Evolutionary conservation across 2,113 vertebrate genomes (phyloP).

Genomic region (Phasianus colchicus): DNA sequence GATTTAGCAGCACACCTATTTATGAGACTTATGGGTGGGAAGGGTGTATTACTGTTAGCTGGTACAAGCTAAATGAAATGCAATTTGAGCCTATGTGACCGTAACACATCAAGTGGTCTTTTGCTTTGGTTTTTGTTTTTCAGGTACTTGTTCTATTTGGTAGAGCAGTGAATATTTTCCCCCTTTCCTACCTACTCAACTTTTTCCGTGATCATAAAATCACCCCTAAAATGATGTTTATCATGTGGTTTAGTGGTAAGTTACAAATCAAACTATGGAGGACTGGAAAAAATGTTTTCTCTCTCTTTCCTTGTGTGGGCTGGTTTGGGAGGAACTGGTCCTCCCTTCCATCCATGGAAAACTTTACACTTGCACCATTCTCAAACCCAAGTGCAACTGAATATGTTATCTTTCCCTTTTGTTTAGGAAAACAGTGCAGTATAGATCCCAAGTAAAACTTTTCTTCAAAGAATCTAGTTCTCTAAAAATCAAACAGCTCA

Average conservation of each 20-base stretch:
- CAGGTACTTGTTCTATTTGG: conserved; percentile 95
- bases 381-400: neutral
- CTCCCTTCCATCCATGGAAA: neutral
- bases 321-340: neutral
- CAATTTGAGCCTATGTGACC: accelerated
- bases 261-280: neutral
- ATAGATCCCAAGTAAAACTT: neutral
- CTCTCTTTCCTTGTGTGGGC: neutral
- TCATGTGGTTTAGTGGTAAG: conserved; percentile 99
- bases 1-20: neutral
- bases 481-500: neutral
- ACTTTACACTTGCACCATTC: neutral
- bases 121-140: conserved; percentile 25
- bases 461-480: neutral
- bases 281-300: neutral
- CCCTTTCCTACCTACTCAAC: conserved; percentile 94
- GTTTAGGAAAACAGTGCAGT: neutral
- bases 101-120: neutral
- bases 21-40: neutral
- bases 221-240: conserved; percentile 99
- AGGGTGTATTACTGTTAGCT: neutral
- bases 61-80: neutral
- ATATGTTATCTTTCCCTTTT: neutral
- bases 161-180: conserved; percentile 96
- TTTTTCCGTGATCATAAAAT: conserved; percentile 99